Conservation (phyloP, 2,797 vertebrate species). For the Falco berigora region DNA sequence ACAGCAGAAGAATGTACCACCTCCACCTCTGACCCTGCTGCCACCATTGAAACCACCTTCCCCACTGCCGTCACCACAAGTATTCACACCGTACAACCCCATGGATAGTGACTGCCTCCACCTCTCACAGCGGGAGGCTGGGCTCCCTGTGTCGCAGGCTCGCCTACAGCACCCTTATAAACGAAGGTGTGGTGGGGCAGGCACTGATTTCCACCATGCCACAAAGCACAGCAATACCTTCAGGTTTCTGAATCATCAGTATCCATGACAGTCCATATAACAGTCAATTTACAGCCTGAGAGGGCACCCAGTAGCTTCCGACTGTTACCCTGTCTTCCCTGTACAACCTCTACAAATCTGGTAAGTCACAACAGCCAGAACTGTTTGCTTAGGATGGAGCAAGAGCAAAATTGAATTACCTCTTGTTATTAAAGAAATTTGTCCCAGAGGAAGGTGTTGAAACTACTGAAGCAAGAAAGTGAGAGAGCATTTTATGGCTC, state of each 20-base stretch:
- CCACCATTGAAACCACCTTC: background rate
- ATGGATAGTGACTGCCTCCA: background rate
- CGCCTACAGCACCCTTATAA: background rate
- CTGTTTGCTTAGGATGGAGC: constrained; percentile 44
- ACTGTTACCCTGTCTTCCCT: background rate
- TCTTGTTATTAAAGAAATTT: constrained; percentile 70
- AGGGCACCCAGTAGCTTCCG: background rate
- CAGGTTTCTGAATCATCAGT: background rate
- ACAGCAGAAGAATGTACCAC: background rate
- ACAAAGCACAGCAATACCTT: background rate
- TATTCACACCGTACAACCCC: background rate
- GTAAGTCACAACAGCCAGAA: background rate
- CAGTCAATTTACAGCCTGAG: background rate
- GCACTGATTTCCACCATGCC: background rate
- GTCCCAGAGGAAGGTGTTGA: constrained; percentile 63
- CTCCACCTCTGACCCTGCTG: background rate
- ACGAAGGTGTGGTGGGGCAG: background rate
- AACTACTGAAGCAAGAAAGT: constrained; percentile 69
- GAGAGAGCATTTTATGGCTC: constrained; percentile 66
- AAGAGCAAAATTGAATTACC: constrained; percentile 73
- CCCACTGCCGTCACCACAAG: background rate
- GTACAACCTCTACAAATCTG: background rate
- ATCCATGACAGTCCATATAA: background rate
- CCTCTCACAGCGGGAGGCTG: background rate
- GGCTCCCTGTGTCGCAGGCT: background rate